These are phyloP conservation scores for Spondyliosoma cantharus DNA, from an alignment of 2,797 vertebrate genomes.

Conservation along the genomic window DNA sequence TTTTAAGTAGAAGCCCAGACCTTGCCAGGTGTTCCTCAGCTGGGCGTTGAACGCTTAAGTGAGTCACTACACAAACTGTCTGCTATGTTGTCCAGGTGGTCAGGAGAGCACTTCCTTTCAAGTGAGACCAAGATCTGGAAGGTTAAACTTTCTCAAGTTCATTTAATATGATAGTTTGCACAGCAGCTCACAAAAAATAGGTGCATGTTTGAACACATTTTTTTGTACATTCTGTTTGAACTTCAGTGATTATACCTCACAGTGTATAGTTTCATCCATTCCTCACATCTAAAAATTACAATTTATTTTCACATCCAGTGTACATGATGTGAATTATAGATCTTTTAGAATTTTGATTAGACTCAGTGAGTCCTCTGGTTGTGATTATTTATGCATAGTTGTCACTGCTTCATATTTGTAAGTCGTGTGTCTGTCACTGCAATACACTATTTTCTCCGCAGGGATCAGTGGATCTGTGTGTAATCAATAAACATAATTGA, in stretches of 20 bases:
- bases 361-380: background rate
- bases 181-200: background rate
- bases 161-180: slow-evolving; percentile 17
- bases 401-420: background rate
- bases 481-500: slow-evolving; percentile 26
- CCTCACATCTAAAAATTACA: background rate
- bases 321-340: background rate
- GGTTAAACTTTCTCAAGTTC: slow-evolving; percentile 13
- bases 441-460: slow-evolving; percentile 23
- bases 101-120: slow-evolving; percentile 43
- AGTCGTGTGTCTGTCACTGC: background rate
- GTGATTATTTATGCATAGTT: background rate
- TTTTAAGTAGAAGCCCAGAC: slow-evolving; percentile 53
- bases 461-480: background rate
- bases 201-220: background rate
- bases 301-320: background rate
- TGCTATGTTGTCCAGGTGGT: slow-evolving; percentile 73
- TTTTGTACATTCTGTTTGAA: background rate
- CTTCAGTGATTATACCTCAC: background rate
- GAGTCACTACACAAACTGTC: slow-evolving; percentile 51
- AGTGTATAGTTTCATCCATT: background rate
- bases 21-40: slow-evolving; percentile 70
- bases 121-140: slow-evolving; percentile 43
- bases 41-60: slow-evolving; percentile 48
- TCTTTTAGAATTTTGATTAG: background rate